Evolutionary conservation across 2,113 vertebrate species (phyloP).

Genomic region (Chiloscyllium plagiosum): DNA sequence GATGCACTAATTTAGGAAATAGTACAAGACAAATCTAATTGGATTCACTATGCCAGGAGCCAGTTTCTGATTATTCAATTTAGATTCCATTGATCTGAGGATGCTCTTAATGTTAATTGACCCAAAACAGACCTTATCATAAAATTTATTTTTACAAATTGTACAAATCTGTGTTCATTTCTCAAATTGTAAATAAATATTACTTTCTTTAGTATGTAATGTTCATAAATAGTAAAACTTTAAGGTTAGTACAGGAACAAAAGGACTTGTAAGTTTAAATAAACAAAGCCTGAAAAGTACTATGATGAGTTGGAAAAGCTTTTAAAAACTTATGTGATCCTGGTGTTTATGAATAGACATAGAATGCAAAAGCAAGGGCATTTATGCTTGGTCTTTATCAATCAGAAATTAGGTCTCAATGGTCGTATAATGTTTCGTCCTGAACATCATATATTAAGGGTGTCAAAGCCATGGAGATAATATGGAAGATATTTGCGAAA

Average conservation of each 20-base stretch:
- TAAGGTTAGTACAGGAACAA: not conserved
- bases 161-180: not conserved
- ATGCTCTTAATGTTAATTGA: not conserved
- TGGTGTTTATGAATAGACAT: not conserved
- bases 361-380: not conserved
- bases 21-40: not conserved
- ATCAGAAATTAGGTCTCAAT: not conserved
- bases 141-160: not conserved
- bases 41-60: not conserved
- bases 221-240: not conserved
- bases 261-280: not conserved
- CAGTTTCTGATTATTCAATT: not conserved
- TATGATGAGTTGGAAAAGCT: not conserved
- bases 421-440: not conserved
- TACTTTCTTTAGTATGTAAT: not conserved
- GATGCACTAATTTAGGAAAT: not conserved
- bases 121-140: not conserved
- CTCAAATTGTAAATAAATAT: not conserved
- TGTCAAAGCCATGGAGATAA: not conserved
- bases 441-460: not conserved
- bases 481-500: not conserved
- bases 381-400: not conserved
- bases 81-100: not conserved
- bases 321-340: not conserved
- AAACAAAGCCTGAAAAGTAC: not conserved